Conservation (phyloP, 2,113 vertebrate species). For the Trochalopteron elliotii region DNA sequence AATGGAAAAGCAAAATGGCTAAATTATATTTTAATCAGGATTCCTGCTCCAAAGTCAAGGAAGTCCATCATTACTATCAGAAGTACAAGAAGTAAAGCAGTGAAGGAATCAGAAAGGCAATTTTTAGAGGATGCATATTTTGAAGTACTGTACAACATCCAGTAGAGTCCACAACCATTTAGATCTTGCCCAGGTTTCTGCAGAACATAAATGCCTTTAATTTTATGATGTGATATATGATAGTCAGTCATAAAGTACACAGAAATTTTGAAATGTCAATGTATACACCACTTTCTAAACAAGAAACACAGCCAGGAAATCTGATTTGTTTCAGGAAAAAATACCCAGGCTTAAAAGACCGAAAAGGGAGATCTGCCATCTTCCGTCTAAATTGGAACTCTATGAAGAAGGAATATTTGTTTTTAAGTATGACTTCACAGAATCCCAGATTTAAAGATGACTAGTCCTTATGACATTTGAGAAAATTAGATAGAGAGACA, state of each 20-base stretch:
- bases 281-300: constrained; percentile 68
- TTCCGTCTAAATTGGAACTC: constrained; percentile 49
- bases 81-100: constrained; percentile 10
- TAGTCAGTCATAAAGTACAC: constrained; percentile 53
- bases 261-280: constrained; percentile 72
- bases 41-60: constrained; percentile 47
- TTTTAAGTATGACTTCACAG: background rate
- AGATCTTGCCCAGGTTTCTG: background rate
- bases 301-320: constrained; percentile 64
- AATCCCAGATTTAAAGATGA: constrained; percentile 3
- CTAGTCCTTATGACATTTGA: background rate
- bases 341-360: constrained; percentile 5
- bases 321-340: constrained; percentile 56
- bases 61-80: constrained; percentile 40
- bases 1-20: constrained; percentile 32
- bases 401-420: background rate
- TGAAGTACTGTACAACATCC: constrained; percentile 10
- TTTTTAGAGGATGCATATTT: background rate
- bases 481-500: background rate
- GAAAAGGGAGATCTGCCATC: constrained; percentile 57
- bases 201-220: constrained; percentile 55
- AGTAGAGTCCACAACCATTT: constrained; percentile 28
- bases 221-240: constrained; percentile 57
- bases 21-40: constrained; percentile 35
- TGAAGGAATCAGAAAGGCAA: constrained; percentile 18